Percentiles rank a stretch among this genome's conserved stretches.
phyloP scores from a whole-genome alignment of 1,140 invertebrate genomes.

The Drosophila saltans region DNA sequence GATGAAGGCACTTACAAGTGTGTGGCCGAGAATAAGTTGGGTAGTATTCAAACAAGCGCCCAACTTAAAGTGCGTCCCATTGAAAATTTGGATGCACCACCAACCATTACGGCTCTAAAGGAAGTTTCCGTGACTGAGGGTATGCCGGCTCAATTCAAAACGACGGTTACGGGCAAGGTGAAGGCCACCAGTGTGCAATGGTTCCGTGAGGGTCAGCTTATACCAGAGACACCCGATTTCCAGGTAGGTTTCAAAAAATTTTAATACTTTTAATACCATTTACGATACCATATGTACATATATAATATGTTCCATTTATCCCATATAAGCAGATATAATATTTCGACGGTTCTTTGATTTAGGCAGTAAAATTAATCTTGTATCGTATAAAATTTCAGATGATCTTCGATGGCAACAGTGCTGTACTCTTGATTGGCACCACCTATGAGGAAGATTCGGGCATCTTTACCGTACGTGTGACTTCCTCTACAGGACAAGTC shows the following conservation, averaged over 20 bases:
- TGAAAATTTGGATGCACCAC: slow-evolving; percentile 90
- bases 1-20: slow-evolving; percentile 96
- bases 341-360: neutral
- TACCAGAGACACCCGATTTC: slow-evolving; percentile 95
- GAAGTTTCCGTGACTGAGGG: slow-evolving; percentile 94
- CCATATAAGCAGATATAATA: too few species aligned
- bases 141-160: slow-evolving; percentile 94
- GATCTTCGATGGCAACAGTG: slow-evolving; percentile 95
- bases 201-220: slow-evolving; percentile 94
- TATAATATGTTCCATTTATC: too few species aligned
- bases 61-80: slow-evolving; percentile 91
- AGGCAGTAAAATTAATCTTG: neutral
- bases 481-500: slow-evolving; percentile 94
- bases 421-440: slow-evolving; percentile 94
- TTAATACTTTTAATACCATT: neutral
- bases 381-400: slow-evolving; percentile 85
- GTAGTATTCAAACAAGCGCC: slow-evolving; percentile 90
- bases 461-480: slow-evolving; percentile 94
- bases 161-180: slow-evolving; percentile 91
- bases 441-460: slow-evolving; percentile 98
- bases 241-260: slow-evolving; percentile 86
- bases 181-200: slow-evolving; percentile 91
- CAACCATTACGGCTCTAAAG: slow-evolving; percentile 90
- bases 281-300: too few species aligned
- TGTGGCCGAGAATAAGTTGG: slow-evolving; percentile 92